phyloP scores from a whole-genome alignment of 30 jellyfish, hydroid and myxozoan genomes.

The Nemopilema nomurai region DNA sequence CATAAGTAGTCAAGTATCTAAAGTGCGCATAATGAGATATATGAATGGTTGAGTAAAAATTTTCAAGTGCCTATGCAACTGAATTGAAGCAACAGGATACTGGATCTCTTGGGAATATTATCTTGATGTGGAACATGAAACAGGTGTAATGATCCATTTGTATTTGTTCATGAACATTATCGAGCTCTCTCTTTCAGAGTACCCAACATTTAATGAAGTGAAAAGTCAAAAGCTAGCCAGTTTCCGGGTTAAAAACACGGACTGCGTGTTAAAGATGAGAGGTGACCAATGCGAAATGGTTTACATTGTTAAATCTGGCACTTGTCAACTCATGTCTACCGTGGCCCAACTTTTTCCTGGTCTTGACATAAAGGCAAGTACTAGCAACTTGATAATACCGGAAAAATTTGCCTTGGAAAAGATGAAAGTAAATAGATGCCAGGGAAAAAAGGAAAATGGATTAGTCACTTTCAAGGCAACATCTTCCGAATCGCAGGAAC shows the following conservation, averaged over 20 bases:
- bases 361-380: not conserved
- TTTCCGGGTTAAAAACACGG: conserved; percentile 4
- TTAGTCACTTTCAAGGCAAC: conserved; percentile 10
- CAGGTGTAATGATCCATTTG: no score
- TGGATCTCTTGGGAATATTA: no score
- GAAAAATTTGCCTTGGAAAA: not conserved
- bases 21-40: no score
- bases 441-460: not conserved
- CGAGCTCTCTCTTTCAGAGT: not conserved
- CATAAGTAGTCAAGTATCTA: no score
- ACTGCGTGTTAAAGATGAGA: not conserved
- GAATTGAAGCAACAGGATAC: no score
- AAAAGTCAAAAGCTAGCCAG: not conserved
- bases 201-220: conserved; percentile 4
- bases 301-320: conserved; percentile 2
- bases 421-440: conserved; percentile 8
- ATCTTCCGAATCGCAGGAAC: conserved; percentile 34
- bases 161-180: no score
- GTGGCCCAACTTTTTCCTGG: conserved; percentile 15
- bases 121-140: no score
- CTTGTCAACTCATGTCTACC: not conserved
- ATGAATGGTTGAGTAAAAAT: no score
- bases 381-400: conserved; percentile 20
- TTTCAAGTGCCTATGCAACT: no score
- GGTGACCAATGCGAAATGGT: not conserved